Base-by-base conservation (phyloP, 2,888 invertebrate genomes). In the Melinaea menophilus region DNA sequence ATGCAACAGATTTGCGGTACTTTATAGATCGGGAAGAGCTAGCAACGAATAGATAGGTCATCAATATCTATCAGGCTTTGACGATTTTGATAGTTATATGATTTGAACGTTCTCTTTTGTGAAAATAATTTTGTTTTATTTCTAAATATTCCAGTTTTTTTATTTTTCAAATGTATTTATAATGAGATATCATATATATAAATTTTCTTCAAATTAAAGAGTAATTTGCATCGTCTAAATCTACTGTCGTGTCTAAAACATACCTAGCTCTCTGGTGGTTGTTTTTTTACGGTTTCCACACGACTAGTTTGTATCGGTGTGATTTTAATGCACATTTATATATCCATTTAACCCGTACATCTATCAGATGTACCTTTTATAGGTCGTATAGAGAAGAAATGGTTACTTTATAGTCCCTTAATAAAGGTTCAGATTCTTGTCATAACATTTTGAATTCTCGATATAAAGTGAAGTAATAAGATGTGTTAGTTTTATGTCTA, bases 401-500 rank as follows among this genome's bases (percentile, higher is more conserved):
- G 88, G 88, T 82, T 88, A 85, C 90, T 90, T 90, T 89, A 90
- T 82, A 86, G 82, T 82, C 71, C 73, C 73, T 76, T 77, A 75
- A 59, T 64, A 66, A 65, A 64, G 67, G 69, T 67, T 75, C 79
- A 81, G 85, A 85, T 82, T 84, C 77, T 74, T 86, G 89, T 88
- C 89, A 90, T 88, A 88, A 89, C 88, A 88, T 90, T 89, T 82
- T 83, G 85, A 83, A 84, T 85, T 81, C 83, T 78, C 84, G 80
- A 75, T 71, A 73, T 63, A 68, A 67, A 73, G 67, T 66, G 70
- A 79, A 79, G 79, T 82, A 86, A 86, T 87, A 86, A 85, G 77
- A 71, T 72, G 76, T 79, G 59, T 58, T 45, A 84, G 81, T 81
- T 79, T 76, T 71, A 72, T 75, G 72, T 64, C 72, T 71, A 80